Conservation (phyloP, 2,797 vertebrate species). For the Podargus strigoides region DNA sequence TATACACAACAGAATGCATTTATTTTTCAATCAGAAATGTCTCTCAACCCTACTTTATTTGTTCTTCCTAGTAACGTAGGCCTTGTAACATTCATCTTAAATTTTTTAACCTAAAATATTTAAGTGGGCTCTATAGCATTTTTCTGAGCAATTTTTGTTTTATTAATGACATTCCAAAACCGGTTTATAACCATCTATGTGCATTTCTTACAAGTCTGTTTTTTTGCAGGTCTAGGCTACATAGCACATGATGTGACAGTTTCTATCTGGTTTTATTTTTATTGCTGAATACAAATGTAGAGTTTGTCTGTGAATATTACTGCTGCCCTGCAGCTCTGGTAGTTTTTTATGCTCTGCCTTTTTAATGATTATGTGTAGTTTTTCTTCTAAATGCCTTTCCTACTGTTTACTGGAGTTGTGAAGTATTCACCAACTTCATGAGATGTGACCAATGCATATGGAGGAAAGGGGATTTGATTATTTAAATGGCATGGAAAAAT, state of each 20-base stretch:
- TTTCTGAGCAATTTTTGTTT: not conserved
- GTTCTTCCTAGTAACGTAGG: not conserved
- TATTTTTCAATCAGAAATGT: not conserved
- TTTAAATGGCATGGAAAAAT: slow-evolving; percentile 47
- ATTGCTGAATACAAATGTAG: slow-evolving; percentile 33
- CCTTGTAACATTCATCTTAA: not conserved
- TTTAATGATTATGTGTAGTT: slow-evolving; percentile 24
- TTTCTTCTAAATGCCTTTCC: slow-evolving; percentile 8
- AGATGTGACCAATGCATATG: not conserved
- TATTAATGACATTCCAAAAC: slow-evolving; percentile 27
- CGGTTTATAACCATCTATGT: slow-evolving; percentile 10
- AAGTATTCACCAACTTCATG: slow-evolving; percentile 28
- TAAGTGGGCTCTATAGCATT: not conserved
- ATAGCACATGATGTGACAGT: slow-evolving; percentile 29
- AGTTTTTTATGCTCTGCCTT: slow-evolving; percentile 5
- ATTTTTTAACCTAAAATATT: not conserved
- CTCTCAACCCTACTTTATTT: not conserved
- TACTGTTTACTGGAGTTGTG: slow-evolving; percentile 9
- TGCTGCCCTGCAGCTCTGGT: slow-evolving; percentile 2
- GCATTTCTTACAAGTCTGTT: slow-evolving; percentile 42
- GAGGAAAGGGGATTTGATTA: not conserved
- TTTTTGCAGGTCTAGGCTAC: slow-evolving; percentile 45
- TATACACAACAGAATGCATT: not conserved
- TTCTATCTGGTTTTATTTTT: slow-evolving; percentile 60
- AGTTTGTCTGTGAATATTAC: not conserved